phyloP scores from a whole-genome alignment of 2,113 vertebrate species.

The Ictalurus punctatus region DNA sequence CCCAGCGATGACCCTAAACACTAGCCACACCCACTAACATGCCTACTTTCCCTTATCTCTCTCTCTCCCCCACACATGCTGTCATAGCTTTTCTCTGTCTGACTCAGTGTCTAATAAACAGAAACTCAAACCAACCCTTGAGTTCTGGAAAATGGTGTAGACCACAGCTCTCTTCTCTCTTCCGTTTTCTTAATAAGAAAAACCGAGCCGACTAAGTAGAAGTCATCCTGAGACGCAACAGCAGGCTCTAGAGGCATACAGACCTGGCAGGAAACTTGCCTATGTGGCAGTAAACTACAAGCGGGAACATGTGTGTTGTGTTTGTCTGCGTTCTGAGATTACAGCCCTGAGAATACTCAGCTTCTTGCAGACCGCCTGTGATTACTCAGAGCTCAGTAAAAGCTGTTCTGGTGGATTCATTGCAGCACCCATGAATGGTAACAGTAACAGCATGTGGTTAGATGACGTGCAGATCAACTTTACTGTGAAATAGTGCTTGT shows the following conservation, averaged over 20 bases:
- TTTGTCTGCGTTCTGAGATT: slow-evolving; percentile 33
- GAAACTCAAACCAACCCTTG: neutral
- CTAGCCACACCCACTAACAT: neutral
- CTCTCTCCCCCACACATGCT: neutral
- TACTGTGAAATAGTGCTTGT: slow-evolving; percentile 2
- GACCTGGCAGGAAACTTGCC: slow-evolving; percentile 50
- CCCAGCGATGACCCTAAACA: slow-evolving; percentile 11
- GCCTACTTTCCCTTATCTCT: neutral
- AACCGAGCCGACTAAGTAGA: neutral
- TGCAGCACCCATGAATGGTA: slow-evolving; percentile 5
- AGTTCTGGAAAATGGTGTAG: slow-evolving; percentile 11
- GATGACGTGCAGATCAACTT: neutral
- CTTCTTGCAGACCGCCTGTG: slow-evolving; percentile 9
- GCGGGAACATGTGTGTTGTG: slow-evolving; percentile 36
- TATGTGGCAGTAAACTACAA: slow-evolving; percentile 52
- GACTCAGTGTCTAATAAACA: neutral
- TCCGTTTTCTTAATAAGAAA: neutral
- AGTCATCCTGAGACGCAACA: slow-evolving; percentile 14
- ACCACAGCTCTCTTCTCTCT: neutral
- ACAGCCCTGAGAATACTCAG: slow-evolving; percentile 4
- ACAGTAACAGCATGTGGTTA: neutral
- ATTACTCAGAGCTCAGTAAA: slow-evolving; percentile 27
- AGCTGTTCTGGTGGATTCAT: slow-evolving; percentile 10
- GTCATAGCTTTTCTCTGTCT: neutral
- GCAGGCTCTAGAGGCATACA: slow-evolving; percentile 29